Conservation (phyloP, 2,888 invertebrate species). For the Seira musarum region DNA sequence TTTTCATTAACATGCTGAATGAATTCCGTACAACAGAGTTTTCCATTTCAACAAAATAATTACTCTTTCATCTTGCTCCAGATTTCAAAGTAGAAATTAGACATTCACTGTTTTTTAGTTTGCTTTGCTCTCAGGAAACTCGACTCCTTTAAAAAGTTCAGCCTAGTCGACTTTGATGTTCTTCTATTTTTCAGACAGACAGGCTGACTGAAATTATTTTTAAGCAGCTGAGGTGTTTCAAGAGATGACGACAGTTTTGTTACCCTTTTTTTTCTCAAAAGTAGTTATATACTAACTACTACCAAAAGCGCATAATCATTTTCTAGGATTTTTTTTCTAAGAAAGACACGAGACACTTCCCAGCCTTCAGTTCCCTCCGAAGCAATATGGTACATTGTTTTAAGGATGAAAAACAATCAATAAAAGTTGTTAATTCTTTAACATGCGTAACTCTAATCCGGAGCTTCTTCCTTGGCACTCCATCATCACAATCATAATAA, state of each 20-base stretch:
- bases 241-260: conserved; percentile 2
- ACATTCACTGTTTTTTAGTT: not conserved
- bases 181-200: not conserved
- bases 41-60: not conserved
- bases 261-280: not conserved
- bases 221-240: conserved; percentile 3
- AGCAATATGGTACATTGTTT: not conserved
- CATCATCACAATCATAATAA: not conserved
- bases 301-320: not conserved
- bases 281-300: no score
- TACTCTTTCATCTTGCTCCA: conserved; percentile 8
- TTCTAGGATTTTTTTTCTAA: not conserved
- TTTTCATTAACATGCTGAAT: no score
- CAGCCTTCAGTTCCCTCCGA: not conserved
- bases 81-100: not conserved
- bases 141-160: not conserved
- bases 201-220: not conserved
- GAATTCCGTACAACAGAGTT: not conserved
- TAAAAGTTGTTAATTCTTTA: not conserved
- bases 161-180: not conserved
- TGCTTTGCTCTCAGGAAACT: not conserved
- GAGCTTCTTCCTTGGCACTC: not conserved
- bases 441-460: not conserved
- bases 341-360: conserved; percentile 4
- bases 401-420: conserved; percentile 7